Conservation (phyloP, 2,113 vertebrate genomes). For the Pao palembangensis region DNA sequence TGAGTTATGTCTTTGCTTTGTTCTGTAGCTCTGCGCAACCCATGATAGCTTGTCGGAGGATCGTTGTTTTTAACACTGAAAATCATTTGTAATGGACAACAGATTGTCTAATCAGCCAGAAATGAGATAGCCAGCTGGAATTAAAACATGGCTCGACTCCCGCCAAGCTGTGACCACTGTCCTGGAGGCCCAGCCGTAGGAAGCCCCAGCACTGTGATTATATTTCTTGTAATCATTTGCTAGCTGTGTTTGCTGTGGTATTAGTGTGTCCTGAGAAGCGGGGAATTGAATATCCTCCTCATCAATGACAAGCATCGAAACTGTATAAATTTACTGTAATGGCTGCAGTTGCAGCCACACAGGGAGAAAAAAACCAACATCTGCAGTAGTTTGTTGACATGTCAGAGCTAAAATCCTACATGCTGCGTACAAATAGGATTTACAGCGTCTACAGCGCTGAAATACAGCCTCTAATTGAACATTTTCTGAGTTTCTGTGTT, state of each 20-base stretch:
- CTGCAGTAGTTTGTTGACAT: background rate
- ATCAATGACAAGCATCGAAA: slow-evolving; percentile 12
- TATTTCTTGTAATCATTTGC: slow-evolving; percentile 51
- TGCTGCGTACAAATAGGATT: background rate
- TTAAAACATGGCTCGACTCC: slow-evolving; percentile 47
- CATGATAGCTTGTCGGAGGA: slow-evolving; percentile 22
- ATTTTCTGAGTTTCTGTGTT: too few relatives aligned
- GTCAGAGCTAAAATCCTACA: slow-evolving; percentile 1
- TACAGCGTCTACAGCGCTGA: background rate
- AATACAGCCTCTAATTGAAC: background rate
- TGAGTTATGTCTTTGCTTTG: slow-evolving; percentile 10
- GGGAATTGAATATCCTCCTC: slow-evolving; percentile 19
- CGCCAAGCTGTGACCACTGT: slow-evolving; percentile 53
- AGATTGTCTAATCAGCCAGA: slow-evolving; percentile 44
- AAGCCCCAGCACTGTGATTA: slow-evolving; percentile 56
- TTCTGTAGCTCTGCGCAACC: slow-evolving; percentile 13
- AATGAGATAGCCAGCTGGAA: slow-evolving; percentile 41
- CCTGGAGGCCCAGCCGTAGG: slow-evolving; percentile 38
- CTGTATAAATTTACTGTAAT: slow-evolving; percentile 11
- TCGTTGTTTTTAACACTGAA: slow-evolving; percentile 25
- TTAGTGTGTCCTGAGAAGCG: slow-evolving; percentile 16
- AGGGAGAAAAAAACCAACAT: slow-evolving; percentile 1
- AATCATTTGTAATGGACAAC: slow-evolving; percentile 53
- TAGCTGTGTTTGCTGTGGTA: slow-evolving; percentile 32
- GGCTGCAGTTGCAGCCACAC: background rate